phyloP scores from a whole-genome alignment of 2,888 invertebrate species.

The Furcula furcula region DNA sequence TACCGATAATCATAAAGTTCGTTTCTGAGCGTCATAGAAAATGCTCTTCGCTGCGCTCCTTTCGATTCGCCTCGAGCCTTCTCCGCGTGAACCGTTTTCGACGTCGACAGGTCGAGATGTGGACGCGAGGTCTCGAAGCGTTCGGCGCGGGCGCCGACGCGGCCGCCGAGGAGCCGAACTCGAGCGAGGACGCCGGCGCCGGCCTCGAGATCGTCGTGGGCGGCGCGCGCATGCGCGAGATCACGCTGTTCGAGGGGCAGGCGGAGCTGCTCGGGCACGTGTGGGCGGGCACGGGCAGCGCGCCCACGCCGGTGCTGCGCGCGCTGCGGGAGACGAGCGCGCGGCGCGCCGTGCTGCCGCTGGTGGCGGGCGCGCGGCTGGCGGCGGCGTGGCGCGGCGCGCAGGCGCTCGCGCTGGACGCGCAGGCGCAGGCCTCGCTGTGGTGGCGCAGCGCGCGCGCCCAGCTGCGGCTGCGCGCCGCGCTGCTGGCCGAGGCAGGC shows the following conservation, averaged over 20 bases:
- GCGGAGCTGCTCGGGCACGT: slow-evolving; percentile 62
- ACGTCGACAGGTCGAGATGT: slow-evolving; percentile 49
- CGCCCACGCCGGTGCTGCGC: slow-evolving; percentile 53
- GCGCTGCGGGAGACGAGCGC: slow-evolving; percentile 21
- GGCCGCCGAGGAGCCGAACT: slow-evolving; percentile 13
- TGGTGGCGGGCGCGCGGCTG: slow-evolving; percentile 23
- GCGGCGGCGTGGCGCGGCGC: slow-evolving; percentile 13
- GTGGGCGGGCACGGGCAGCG: slow-evolving; percentile 62
- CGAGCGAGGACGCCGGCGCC: slow-evolving; percentile 32
- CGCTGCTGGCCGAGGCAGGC: slow-evolving; percentile 17
- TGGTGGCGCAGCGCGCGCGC: slow-evolving; percentile 40
- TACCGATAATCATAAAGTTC: too few relatives aligned
- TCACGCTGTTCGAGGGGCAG: slow-evolving; percentile 42
- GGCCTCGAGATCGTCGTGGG: slow-evolving; percentile 46
- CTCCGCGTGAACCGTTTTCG: too few relatives aligned
- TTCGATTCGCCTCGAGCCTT: too few relatives aligned
- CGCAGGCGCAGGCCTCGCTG: slow-evolving; percentile 38
- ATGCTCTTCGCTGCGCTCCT: too few relatives aligned
- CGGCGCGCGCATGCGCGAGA: slow-evolving; percentile 42
- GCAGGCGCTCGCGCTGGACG: slow-evolving; percentile 28
- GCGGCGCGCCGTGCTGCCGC: slow-evolving; percentile 25
- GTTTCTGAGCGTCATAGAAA: too few relatives aligned
- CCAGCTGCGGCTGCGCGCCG: slow-evolving; percentile 13
- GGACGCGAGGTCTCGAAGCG: slow-evolving; percentile 50
- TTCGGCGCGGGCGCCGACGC: slow-evolving; percentile 19